Base-by-base conservation (phyloP, 2,797 vertebrate species). In the Falco berigora region DNA sequence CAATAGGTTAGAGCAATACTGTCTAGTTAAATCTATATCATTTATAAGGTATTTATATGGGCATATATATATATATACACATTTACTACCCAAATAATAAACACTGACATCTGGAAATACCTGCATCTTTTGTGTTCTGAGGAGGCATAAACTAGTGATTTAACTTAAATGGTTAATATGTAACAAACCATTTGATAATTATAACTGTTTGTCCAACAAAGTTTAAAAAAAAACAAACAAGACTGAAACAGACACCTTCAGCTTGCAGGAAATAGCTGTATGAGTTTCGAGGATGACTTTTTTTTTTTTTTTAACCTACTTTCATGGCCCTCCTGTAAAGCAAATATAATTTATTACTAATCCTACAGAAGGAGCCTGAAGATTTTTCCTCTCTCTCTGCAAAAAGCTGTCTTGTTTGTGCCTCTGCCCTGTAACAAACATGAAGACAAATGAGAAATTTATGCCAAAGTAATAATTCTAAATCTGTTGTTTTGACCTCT, bases 401-500 rank as follows among this genome's bases (percentile, higher is more conserved):
- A 78, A 86, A 92, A 94, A 56, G 36, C 78, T 77, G 86, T 80
- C 86, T 80, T 94, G 92, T 95, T 95, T 95, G 78, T 86, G 46
- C 21, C 74, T 84, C 53, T 96, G 77, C 73, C 42, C 68, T 82
- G 74, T 64, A 87, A 84, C 93, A 96, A 97, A 94, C 92, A 96
- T 95, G 84, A 87, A 96, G 95, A 95, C 90, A 94, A 97, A 96
- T 9, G 80, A 88, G 77, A 81, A 3, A 10, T 77, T 92, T 85
- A 50, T 52, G 94, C 90, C 95, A 97, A 93, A 97, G 80, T 23
- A 93, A 71, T 96, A 77, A 72, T 77, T 96, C 86, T 89, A 86
- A 91, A 95, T 93, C 81, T 96, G 94, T 80, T 96, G 74, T 76
- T 95, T 74, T 96, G 96, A 96, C 90, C 95, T 94, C 94, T 87